Conservation (phyloP, 1,140 invertebrate genomes). For the Homarus americanus region DNA sequence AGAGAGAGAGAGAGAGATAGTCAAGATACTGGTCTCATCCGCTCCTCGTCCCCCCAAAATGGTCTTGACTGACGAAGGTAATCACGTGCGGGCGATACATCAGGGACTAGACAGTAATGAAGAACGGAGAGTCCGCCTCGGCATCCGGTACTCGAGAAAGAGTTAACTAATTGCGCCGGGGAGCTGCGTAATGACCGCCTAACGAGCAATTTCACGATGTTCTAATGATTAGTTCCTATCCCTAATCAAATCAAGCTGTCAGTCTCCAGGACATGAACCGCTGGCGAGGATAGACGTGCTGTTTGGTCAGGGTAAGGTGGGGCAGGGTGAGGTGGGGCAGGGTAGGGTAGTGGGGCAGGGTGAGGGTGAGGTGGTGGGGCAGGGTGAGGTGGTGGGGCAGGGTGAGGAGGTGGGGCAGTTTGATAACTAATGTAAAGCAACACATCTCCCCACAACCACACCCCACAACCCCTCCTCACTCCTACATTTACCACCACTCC, state of each 20-base stretch:
- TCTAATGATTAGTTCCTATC: slow-evolving; percentile 30
- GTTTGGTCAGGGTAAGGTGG: background rate
- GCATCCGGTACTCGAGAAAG: slow-evolving; percentile 12
- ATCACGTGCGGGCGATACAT: no score
- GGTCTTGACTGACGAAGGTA: no score
- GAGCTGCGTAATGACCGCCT: slow-evolving; percentile 41
- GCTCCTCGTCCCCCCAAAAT: no score
- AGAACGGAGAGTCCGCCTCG: background rate
- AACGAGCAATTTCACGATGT: slow-evolving; percentile 31
- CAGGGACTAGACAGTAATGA: background rate
- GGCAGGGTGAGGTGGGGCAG: background rate
- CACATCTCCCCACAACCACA: no score
- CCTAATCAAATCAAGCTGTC: slow-evolving; percentile 61
- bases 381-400: slow-evolving; percentile 2
- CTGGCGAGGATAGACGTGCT: background rate
- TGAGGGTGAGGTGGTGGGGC: background rate
- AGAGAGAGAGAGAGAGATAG: no score
- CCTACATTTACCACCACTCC: background rate
- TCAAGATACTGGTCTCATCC: no score
- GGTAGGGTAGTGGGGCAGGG: background rate
- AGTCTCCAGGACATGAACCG: background rate
- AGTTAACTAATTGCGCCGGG: slow-evolving; percentile 47
- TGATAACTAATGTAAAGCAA: background rate
- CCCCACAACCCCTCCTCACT: no score
- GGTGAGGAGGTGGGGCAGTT: background rate